These are phyloP conservation scores for Polypedilum vanderplanki DNA, from an alignment of 1,140 invertebrate genomes.

Conservation along the genomic window DNA sequence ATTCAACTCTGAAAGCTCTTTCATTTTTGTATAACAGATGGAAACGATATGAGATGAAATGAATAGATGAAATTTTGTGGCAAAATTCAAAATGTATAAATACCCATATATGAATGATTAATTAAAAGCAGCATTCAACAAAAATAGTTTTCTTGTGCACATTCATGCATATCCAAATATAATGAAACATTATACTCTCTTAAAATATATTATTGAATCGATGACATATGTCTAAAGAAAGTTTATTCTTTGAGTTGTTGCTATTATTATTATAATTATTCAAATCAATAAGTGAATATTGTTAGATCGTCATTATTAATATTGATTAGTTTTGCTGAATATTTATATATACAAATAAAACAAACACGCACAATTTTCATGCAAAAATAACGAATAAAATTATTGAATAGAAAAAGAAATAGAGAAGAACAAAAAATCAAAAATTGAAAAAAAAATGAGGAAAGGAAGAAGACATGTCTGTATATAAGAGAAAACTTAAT, in stretches of 20 bases:
- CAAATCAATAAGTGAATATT: too few relatives aligned
- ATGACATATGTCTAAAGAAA: background rate
- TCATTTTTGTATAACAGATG: background rate
- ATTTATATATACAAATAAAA: background rate
- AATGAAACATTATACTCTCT: background rate
- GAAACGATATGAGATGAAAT: background rate
- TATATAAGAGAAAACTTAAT: background rate
- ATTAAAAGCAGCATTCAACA: background rate
- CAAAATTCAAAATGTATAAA: background rate
- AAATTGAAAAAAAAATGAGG: background rate
- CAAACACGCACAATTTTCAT: conserved; percentile 4
- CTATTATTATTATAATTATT: background rate
- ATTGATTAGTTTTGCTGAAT: too few relatives aligned
- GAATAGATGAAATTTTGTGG: background rate
- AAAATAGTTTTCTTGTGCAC: background rate
- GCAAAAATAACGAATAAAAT: background rate
- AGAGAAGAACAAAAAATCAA: background rate
- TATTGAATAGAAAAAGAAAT: background rate
- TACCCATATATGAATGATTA: background rate
- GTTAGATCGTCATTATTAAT: too few relatives aligned
- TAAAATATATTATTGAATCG: background rate
- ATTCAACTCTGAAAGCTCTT: too few relatives aligned
- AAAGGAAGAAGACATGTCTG: background rate
- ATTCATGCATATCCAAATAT: conserved; percentile 14
- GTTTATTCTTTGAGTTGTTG: background rate